These are phyloP conservation scores for Lithobius niger DNA, from an alignment of 1,140 invertebrate species.

Conservation along the genomic window DNA sequence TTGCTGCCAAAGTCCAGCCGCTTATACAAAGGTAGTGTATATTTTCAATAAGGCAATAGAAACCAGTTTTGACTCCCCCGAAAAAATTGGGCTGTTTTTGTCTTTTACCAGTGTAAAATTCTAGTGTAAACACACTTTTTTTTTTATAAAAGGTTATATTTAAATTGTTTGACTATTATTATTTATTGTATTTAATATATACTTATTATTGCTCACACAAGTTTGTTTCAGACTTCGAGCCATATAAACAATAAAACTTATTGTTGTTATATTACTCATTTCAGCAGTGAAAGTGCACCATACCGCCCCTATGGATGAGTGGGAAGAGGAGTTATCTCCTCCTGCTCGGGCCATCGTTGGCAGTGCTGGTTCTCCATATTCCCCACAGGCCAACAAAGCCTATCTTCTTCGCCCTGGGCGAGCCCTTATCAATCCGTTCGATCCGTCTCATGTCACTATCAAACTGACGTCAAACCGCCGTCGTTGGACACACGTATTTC, in stretches of 20 bases:
- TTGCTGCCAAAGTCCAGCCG: no score
- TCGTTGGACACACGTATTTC: slow-evolving; percentile 97
- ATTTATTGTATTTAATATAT: no score
- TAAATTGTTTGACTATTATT: no score
- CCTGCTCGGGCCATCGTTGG: slow-evolving; percentile 14
- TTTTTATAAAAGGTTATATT: no score
- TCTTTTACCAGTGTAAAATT: no score
- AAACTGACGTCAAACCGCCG: slow-evolving; percentile 91
- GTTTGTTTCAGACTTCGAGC: no score
- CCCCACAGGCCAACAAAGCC: slow-evolving; percentile 7
- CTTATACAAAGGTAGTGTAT: no score
- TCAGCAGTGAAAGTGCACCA: slow-evolving; percentile 10
- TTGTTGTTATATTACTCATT: slow-evolving; percentile 6
- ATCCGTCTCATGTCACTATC: slow-evolving; percentile 90
- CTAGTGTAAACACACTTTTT: no score
- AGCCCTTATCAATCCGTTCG: slow-evolving; percentile 78
- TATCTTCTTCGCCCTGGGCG: slow-evolving; percentile 13
- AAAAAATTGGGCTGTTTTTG: no score
- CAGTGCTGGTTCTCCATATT: slow-evolving; percentile 15
- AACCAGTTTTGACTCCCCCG: no score
- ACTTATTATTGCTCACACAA: no score
- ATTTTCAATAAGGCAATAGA: no score
- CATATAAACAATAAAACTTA: background rate
- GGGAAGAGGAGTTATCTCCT: slow-evolving; percentile 8
- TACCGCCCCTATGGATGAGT: background rate